Evolutionary conservation across 2,113 vertebrate species (phyloP).

Genomic region (Holacanthus passer): DNA sequence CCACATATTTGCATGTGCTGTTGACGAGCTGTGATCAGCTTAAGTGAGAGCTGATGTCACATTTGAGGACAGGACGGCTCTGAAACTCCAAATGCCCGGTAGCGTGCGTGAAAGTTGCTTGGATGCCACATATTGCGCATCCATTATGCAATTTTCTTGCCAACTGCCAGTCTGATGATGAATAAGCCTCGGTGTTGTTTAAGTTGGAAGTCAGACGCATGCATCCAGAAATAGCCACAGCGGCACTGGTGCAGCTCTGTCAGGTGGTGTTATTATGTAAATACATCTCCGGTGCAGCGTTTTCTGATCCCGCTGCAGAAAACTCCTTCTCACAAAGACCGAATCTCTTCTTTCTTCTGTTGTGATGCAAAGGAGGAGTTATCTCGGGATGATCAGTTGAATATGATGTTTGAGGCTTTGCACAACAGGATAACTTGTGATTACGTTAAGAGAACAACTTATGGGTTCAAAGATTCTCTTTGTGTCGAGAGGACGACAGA

Average conservation of each 20-base stretch:
- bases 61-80: neutral
- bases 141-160: constrained; percentile 46
- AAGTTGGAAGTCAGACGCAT: constrained; percentile 43
- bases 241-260: constrained; percentile 51
- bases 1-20: neutral
- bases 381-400: neutral
- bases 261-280: constrained; percentile 68
- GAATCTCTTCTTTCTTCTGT: constrained; percentile 26
- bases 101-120: constrained; percentile 17
- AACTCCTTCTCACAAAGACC: constrained; percentile 3
- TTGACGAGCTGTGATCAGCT: neutral
- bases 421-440: neutral
- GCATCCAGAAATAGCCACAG: constrained; percentile 69
- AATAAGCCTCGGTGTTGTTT: constrained; percentile 44
- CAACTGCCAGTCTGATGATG: constrained; percentile 46
- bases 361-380: constrained; percentile 8
- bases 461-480: neutral
- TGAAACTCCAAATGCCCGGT: neutral
- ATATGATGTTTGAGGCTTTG: constrained; percentile 9
- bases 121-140: constrained; percentile 27
- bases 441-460: too few relatives aligned
- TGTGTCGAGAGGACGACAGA: constrained; percentile 42
- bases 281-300: constrained; percentile 52
- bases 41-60: neutral
- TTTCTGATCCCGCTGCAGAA: constrained; percentile 39